A percentile compares a stretch with the other conserved stretches of the same genome.
These are phyloP conservation scores for Cordilura impudica DNA, from an alignment of 2,888 invertebrate genomes.

Conservation along the genomic window DNA sequence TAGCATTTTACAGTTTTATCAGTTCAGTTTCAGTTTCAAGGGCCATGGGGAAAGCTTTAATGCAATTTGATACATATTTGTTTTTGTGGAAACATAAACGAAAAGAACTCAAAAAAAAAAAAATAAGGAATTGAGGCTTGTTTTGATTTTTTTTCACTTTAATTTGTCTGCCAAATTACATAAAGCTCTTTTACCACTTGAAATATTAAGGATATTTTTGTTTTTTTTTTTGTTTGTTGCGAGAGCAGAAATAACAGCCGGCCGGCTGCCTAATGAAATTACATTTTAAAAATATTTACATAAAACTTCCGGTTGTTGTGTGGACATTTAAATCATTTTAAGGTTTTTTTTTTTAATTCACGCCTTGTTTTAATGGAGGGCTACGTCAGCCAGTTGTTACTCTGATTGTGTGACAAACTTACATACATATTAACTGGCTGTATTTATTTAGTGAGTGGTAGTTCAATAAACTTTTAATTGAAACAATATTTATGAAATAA, in stretches of 20 bases:
- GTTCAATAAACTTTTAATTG: slow-evolving; percentile 51
- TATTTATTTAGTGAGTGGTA: not conserved
- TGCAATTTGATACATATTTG: not conserved
- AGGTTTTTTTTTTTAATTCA: not conserved
- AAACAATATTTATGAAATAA: not conserved
- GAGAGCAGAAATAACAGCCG: not conserved
- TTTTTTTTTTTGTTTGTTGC: not conserved
- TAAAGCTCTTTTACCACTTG: slow-evolving; percentile 26
- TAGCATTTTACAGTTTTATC: slow-evolving; percentile 1
- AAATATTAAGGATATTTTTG: slow-evolving; percentile 2
- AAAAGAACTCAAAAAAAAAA: slow-evolving; percentile 4
- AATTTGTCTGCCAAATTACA: slow-evolving; percentile 23
- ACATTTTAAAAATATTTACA: slow-evolving; percentile 11
- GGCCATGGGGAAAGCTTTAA: not conserved
- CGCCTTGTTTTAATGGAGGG: slow-evolving; percentile 2
- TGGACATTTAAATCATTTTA: slow-evolving; percentile 13
- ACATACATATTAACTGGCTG: too few relatives aligned
- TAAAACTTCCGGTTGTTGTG: slow-evolving; percentile 8
- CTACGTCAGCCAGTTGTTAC: not conserved
- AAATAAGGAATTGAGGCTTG: slow-evolving; percentile 46
- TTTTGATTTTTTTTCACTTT: not conserved
- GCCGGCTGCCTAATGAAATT: not conserved
- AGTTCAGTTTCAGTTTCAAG: not conserved
- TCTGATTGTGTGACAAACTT: not conserved
- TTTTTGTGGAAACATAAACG: not conserved